phyloP scores from a whole-genome alignment of 1,140 invertebrate species.

The Papilio aristodemus region DNA sequence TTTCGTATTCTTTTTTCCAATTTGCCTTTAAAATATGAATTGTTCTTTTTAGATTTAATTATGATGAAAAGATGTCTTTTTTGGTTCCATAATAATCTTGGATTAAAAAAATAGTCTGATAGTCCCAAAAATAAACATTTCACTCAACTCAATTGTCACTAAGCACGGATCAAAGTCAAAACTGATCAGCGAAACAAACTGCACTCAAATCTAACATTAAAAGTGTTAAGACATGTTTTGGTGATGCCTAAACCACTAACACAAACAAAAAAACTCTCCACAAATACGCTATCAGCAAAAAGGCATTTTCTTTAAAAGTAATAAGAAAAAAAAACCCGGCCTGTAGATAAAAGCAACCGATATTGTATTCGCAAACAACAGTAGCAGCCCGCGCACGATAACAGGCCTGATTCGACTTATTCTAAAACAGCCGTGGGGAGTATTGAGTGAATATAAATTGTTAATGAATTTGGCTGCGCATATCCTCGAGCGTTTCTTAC shows the following conservation, averaged over 20 bases:
- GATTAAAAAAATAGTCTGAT: too few species aligned
- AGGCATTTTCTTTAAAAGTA: not conserved
- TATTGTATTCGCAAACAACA: slow-evolving; percentile 27
- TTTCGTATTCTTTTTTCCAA: not conserved
- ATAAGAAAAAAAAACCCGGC: not conserved
- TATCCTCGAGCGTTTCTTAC: slow-evolving; percentile 38
- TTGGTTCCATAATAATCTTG: too few species aligned
- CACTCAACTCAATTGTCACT: too few species aligned
- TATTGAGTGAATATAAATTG: slow-evolving; percentile 59
- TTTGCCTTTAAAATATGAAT: too few species aligned
- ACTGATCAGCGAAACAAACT: too few species aligned
- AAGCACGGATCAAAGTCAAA: too few species aligned
- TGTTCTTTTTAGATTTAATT: too few species aligned
- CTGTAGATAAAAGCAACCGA: slow-evolving; percentile 21
- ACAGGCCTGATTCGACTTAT: slow-evolving; percentile 36
- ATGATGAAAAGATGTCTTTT: too few species aligned
- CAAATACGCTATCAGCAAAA: not conserved
- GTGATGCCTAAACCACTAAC: not conserved
- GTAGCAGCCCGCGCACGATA: slow-evolving; percentile 7
- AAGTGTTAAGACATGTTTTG: too few species aligned
- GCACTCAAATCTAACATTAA: too few species aligned
- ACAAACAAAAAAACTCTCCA: not conserved
- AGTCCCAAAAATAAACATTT: too few species aligned
- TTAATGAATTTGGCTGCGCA: slow-evolving; percentile 46
- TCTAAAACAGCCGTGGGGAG: slow-evolving; percentile 38